Percentiles rank a stretch among this genome's conserved stretches.
phyloP scores from a whole-genome alignment of 1,140 invertebrate genomes.

The Himalopsyche phryganea region DNA sequence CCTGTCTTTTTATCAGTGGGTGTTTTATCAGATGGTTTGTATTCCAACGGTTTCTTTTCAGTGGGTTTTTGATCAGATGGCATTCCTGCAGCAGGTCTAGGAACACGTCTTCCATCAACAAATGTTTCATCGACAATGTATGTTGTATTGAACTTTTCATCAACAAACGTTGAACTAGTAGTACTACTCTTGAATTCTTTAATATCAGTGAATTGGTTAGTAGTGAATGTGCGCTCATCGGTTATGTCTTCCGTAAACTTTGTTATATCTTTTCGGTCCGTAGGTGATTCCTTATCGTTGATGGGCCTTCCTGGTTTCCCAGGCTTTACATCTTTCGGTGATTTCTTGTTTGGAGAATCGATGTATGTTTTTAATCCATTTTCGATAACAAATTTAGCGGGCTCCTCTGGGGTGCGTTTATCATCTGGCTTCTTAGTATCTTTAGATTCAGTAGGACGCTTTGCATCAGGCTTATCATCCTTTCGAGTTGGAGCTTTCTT shows the following conservation, averaged over 20 bases:
- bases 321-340: conserved; percentile 15
- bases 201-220: conserved; percentile 19
- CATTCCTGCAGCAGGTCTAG: background rate
- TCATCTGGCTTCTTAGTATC: conserved; percentile 1
- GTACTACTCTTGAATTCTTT: conserved; percentile 6
- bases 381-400: conserved; percentile 45
- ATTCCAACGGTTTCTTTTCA: conserved; percentile 1
- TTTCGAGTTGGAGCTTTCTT: conserved; percentile 3
- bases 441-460: background rate
- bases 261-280: background rate
- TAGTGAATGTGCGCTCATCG: background rate
- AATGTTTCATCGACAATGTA: conserved; percentile 20
- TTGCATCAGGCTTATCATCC: background rate
- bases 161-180: conserved; percentile 9
- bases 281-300: conserved; percentile 4
- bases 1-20: conserved; percentile 3
- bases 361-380: conserved; percentile 50
- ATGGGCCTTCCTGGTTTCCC: background rate
- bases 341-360: conserved; percentile 23
- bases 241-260: conserved; percentile 13
- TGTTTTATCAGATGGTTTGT: conserved; percentile 4
- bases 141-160: conserved; percentile 16
- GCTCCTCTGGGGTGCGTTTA: background rate
- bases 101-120: conserved; percentile 3
- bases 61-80: background rate